phyloP scores from a whole-genome alignment of 2,797 vertebrate genomes.

The Hydrocynus forskahlii region DNA sequence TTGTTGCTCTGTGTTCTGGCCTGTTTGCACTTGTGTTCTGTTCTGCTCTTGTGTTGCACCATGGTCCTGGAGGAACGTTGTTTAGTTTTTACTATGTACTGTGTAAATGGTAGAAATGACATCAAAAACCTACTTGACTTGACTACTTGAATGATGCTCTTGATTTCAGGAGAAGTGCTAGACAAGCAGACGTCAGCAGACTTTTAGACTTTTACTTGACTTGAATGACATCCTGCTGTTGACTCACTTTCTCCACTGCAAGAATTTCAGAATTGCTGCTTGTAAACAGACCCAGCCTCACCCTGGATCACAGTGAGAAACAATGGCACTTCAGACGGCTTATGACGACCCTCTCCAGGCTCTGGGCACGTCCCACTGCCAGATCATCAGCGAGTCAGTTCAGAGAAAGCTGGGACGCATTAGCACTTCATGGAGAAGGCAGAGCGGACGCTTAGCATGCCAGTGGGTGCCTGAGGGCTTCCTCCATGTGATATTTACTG shows the following conservation, averaged over 20 bases:
- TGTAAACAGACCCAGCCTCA: not conserved
- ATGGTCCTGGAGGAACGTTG: too few relatives aligned
- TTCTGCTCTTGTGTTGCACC: too few relatives aligned
- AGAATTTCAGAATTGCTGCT: slow-evolving; percentile 1
- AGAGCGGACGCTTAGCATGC: slow-evolving; percentile 1
- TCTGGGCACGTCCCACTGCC: not conserved
- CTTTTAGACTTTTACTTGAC: not conserved
- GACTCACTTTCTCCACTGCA: slow-evolving; percentile 19
- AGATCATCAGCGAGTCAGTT: not conserved
- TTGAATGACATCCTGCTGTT: not conserved
- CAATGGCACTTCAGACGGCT: not conserved
- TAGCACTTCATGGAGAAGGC: slow-evolving; percentile 32
- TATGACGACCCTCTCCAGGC: not conserved
- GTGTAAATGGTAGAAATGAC: too few relatives aligned
- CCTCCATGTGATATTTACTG: slow-evolving; percentile 57
- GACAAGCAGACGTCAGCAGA: not conserved
- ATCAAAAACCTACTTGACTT: too few relatives aligned
- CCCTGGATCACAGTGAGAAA: not conserved
- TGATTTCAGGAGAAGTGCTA: not conserved
- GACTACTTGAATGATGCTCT: too few relatives aligned
- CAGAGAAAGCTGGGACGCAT: slow-evolving; percentile 30
- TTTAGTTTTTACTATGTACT: too few relatives aligned
- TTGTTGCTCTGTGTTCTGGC: too few relatives aligned
- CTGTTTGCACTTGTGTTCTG: too few relatives aligned
- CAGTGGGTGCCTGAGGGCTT: slow-evolving; percentile 45